Evolutionary conservation across 2,888 invertebrate genomes (phyloP).

Genomic region (Hirtodrosophila duncani): DNA sequence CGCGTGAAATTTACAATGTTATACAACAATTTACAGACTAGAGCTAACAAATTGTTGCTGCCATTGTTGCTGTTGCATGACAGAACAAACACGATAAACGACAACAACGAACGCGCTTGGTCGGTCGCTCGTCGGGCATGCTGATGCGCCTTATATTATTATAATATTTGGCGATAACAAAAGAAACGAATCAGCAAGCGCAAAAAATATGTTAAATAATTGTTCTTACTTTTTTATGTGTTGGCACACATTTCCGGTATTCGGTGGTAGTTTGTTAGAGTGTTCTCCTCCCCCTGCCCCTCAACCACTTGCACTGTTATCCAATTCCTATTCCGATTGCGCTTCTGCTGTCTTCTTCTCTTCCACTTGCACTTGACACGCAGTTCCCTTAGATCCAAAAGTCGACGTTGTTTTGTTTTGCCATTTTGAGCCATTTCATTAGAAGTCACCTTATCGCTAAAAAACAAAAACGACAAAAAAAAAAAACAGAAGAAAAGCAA

Average conservation of each 20-base stretch:
- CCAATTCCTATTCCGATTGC: constrained; percentile 32
- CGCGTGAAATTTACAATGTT: constrained; percentile 52
- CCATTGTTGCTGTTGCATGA: constrained; percentile 43
- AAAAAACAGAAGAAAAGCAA: neutral
- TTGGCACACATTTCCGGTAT: constrained; percentile 12
- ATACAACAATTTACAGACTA: constrained; percentile 55
- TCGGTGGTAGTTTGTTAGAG: too few relatives aligned
- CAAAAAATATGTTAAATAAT: constrained; percentile 12
- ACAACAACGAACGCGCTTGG: too few relatives aligned
- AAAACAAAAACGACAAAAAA: constrained; percentile 12
- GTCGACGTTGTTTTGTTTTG: too few relatives aligned
- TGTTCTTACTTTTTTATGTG: constrained; percentile 6
- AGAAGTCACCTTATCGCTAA: constrained; percentile 44
- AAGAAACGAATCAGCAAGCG: constrained; percentile 9
- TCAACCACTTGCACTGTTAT: too few relatives aligned
- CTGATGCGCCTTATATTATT: too few relatives aligned
- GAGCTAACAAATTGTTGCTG: constrained; percentile 31
- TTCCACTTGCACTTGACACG: constrained; percentile 30
- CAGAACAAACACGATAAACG: constrained; percentile 34
- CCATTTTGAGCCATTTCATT: constrained; percentile 54
- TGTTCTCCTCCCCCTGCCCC: too few relatives aligned
- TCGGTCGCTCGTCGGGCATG: too few relatives aligned
- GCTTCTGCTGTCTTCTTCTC: constrained; percentile 21
- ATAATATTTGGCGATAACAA: constrained; percentile 9
- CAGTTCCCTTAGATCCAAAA: constrained; percentile 33